Evolutionary conservation across 2,888 invertebrate genomes (phyloP), one percentile per base, ranked within the genome.

Genomic region (Pammene aurita): DNA sequence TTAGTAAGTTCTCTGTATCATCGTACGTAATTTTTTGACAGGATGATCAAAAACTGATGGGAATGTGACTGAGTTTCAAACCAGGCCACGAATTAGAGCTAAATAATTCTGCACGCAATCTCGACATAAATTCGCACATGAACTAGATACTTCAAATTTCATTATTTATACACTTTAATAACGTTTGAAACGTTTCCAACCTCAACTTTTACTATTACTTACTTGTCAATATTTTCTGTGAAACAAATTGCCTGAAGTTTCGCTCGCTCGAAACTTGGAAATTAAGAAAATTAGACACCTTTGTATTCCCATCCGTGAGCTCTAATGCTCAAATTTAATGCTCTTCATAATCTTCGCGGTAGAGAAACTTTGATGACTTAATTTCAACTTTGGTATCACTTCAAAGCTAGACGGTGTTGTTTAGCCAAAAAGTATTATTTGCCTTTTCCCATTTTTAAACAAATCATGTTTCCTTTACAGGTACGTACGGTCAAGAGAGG

Each of bases 361-460:
- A 73, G 75, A 73, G 75, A 79, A 88, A 89, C 83, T 89, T 87
- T 84, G 84, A 89, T 87, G 85, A 80, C 82, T 80, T 83, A 78
- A 84, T 84, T 83, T 80, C 74, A 83, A 84, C 83, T 84, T 85
- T 77, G 77, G 80, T 79, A 78, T 78, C 72, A 73, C 74, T 76
- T 81, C 79, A 83, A 62, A 55, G 44, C 44, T 26, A 64, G 14
- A 13, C 42, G 55, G 50, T 13, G n/a, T 57, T 63, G 52, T 64
- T 58, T 58, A 41, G 10, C 35, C 46, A 38, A 38, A 44, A 44
- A 64, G 57, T 35, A 11, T 52, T 52, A 10, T 46, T 52, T 52
- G 5, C 13, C 26, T 26, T 38, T 38, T 38, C 38, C 0, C 6
- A 38, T 38, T 38, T 38, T 38, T 38, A 5, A 38, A 6, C 6